Base-by-base conservation (phyloP, 2,888 invertebrate species). In the Nasonia oneida region DNA sequence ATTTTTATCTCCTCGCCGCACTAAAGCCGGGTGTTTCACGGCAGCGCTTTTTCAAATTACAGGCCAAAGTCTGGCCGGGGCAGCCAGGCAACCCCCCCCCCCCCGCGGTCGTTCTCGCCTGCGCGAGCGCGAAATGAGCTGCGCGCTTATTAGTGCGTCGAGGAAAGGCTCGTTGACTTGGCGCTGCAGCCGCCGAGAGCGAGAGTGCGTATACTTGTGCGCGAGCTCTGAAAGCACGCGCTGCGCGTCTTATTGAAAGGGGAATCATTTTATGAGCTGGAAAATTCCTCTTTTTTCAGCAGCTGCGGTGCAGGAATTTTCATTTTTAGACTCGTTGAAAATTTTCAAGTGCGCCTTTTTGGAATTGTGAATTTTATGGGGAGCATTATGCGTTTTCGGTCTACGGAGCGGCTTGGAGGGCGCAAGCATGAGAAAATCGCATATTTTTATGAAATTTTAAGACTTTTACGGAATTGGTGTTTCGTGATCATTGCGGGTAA, bases 1-100 rank as follows among this genome's bases (percentile, higher is more conserved):
- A 61, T 53, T 33, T 47, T 39, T 64, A 18, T 74, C 15, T 37
- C 47, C 15, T n/a, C 12, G 0, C 71, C 14, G 39, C 64, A 42
- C 50, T 14, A 39, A 47, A 57, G 23, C 73, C 50, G 23, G 39
- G 33, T 5, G 77, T 42, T 71, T 42, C 50, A 50, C 57, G 67
- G 29, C 8, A 23, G 77, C 61, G 73, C 73, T 73, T 73, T 78
- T 73, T 57, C 15, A 75, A 80, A 84, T 80, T 80, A 75, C 73
- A 84, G 74, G 79, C 79, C 39, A 23, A 74, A 29, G 53, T 12
- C 50, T 61, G 61, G n/a, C 23, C 6, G n/a, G 14, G 2, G 64
- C 29, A 29, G n/a, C 6, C 8, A 1, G n/a, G 29, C 15, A 37
- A 61, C 64, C 33, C 39, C 29, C 6, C 29, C 29, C 29, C 29